phyloP scores from a whole-genome alignment of 2,888 invertebrate genomes.

The Eristalis pertinax region DNA sequence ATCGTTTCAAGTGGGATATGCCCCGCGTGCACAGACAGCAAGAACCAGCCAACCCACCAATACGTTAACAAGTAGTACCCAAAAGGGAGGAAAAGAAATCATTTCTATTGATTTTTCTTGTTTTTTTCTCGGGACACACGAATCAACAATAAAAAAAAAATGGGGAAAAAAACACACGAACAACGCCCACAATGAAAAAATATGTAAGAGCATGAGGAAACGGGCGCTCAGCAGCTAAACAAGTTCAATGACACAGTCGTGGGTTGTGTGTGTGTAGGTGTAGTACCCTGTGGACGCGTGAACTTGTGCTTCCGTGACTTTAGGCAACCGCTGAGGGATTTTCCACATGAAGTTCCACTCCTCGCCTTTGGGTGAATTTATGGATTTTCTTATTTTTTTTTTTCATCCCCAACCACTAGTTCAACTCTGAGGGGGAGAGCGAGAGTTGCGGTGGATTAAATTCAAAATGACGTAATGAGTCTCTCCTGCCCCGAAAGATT shows the following conservation, averaged over 20 bases:
- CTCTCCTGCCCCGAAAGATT: neutral
- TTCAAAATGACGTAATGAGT: slow-evolving; percentile 35
- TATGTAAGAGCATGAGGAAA: slow-evolving; percentile 1
- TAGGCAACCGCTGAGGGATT: slow-evolving; percentile 37
- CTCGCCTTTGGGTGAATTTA: neutral
- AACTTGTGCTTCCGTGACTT: slow-evolving; percentile 50
- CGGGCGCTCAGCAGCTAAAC: slow-evolving; percentile 16
- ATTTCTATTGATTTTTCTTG: slow-evolving; percentile 51
- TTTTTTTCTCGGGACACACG: slow-evolving; percentile 28
- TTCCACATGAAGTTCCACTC: slow-evolving; percentile 13
- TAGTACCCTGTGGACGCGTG: slow-evolving; percentile 33
- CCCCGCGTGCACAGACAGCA: slow-evolving; percentile 11
- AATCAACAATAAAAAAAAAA: slow-evolving; percentile 38
- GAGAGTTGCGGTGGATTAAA: slow-evolving; percentile 30
- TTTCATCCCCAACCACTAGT: neutral
- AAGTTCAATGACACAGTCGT: slow-evolving; percentile 52
- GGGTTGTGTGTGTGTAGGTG: neutral
- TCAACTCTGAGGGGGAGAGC: neutral
- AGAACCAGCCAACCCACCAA: slow-evolving; percentile 17
- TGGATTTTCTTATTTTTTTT: neutral
- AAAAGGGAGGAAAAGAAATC: slow-evolving; percentile 21
- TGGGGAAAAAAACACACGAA: slow-evolving; percentile 37
- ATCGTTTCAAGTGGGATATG: neutral
- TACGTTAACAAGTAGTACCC: slow-evolving; percentile 34
- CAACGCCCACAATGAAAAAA: slow-evolving; percentile 60